Percentiles rank a stretch among this genome's conserved stretches.
Evolutionary conservation across 2,888 invertebrate genomes (phyloP).

Genomic region (Netelia melanura): DNA sequence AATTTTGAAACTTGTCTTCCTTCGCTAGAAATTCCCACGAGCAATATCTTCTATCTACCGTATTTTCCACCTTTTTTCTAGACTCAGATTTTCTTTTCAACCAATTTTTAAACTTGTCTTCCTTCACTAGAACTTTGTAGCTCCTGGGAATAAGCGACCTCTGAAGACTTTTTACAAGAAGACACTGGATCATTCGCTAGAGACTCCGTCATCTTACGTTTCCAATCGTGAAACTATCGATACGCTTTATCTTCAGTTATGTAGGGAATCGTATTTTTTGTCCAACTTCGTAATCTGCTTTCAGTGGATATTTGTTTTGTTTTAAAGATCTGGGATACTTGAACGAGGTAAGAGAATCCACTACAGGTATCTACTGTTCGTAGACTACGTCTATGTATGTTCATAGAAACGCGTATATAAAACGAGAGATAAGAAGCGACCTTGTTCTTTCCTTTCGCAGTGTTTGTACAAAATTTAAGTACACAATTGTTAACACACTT

Average conservation of each 20-base stretch:
- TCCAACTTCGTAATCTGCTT: neutral
- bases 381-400: neutral
- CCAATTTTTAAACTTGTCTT: neutral
- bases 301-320: neutral
- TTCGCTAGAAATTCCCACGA: neutral
- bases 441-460: conserved; percentile 46
- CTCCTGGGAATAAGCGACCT: neutral
- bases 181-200: neutral
- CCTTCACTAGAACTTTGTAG: neutral
- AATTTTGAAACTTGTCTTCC: no score
- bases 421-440: conserved; percentile 35
- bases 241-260: neutral
- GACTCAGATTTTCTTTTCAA: neutral
- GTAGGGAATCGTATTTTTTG: neutral
- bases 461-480: neutral
- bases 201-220: neutral
- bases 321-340: conserved; percentile 25
- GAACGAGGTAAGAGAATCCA: conserved; percentile 17
- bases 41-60: no score
- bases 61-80: no score
- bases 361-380: conserved; percentile 11
- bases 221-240: neutral
- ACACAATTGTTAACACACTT: neutral
- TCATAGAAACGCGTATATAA: neutral
- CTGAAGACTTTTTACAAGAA: neutral